Percentiles rank a stretch among this genome's conserved stretches.
Conservation (phyloP, 1,140 invertebrate genomes). For the Drosophila albomicans region DNA sequence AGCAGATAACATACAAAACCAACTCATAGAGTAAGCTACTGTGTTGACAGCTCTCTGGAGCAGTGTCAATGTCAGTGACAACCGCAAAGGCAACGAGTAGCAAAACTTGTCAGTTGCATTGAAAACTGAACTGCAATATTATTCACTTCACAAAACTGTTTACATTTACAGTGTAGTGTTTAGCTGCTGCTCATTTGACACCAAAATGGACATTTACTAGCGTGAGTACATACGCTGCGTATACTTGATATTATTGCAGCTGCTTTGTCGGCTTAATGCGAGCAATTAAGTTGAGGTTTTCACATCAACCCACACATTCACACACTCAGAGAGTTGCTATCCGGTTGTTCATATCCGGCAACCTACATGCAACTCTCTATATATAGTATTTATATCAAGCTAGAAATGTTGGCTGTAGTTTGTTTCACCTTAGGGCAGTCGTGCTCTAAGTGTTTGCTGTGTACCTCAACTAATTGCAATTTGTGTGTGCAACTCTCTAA, state of each 20-base stretch:
- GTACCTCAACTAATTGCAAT: conserved; percentile 73
- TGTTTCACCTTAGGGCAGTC: conserved; percentile 59
- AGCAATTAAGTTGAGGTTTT: conserved; percentile 76
- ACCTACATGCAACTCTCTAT: not conserved
- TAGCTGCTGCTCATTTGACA: not conserved
- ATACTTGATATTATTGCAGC: conserved; percentile 76
- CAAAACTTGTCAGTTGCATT: conserved; percentile 15
- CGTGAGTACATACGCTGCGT: conserved; percentile 38
- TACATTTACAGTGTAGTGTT: not conserved
- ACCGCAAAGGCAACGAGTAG: conserved; percentile 5
- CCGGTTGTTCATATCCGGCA: not conserved
- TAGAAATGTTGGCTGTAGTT: conserved; percentile 7
- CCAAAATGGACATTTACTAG: conserved; percentile 29
- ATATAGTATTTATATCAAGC: conserved; percentile 5
- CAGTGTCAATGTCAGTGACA: conserved; percentile 12
- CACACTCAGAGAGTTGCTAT: not conserved
- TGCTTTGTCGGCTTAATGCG: conserved; percentile 73
- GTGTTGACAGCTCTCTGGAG: conserved; percentile 13
- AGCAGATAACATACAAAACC: too few relatives aligned
- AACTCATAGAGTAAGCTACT: too few relatives aligned
- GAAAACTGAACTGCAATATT: too few relatives aligned
- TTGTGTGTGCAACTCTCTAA: conserved; percentile 23
- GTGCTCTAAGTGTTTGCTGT: conserved; percentile 36
- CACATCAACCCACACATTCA: conserved; percentile 36
- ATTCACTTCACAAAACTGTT: too few relatives aligned